Evolutionary conservation across 1,140 invertebrate genomes (phyloP).

Genomic region (Lethrus apterus): DNA sequence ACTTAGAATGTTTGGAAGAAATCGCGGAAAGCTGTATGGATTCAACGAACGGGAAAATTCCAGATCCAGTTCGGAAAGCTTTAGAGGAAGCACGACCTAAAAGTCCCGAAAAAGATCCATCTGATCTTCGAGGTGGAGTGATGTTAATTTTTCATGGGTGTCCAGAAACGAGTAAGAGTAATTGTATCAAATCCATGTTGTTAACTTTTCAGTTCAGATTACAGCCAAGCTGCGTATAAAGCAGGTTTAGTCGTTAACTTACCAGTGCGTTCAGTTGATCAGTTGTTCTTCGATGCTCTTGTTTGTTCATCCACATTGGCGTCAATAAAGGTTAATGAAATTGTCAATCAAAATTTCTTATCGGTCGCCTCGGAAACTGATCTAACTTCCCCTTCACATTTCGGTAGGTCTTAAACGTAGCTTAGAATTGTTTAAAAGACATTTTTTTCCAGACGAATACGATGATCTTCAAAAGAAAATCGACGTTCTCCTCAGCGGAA

Average conservation of each 20-base stretch:
- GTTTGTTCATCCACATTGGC: slow-evolving; percentile 14
- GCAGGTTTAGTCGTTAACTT: slow-evolving; percentile 22
- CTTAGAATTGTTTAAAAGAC: slow-evolving; percentile 1
- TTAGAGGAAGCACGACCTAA: not conserved
- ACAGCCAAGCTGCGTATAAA: slow-evolving; percentile 27
- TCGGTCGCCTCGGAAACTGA: slow-evolving; percentile 10
- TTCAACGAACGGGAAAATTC: slow-evolving; percentile 4
- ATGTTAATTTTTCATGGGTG: slow-evolving; percentile 33
- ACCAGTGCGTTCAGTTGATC: slow-evolving; percentile 25
- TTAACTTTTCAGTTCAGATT: slow-evolving; percentile 20
- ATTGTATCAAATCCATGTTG: slow-evolving; percentile 5
- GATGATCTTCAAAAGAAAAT: slow-evolving; percentile 25
- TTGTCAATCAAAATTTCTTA: slow-evolving; percentile 23
- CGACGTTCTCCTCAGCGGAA: slow-evolving; percentile 16
- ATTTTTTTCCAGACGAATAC: slow-evolving; percentile 20
- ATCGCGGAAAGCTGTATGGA: not conserved
- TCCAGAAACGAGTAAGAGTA: slow-evolving; percentile 25
- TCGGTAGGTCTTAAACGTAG: not conserved
- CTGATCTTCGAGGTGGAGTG: slow-evolving; percentile 19
- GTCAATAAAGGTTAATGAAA: slow-evolving; percentile 24
- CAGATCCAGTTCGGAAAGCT: slow-evolving; percentile 13
- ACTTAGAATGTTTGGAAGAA: not conserved
- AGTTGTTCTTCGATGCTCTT: slow-evolving; percentile 28
- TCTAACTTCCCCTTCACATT: slow-evolving; percentile 6
- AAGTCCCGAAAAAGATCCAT: slow-evolving; percentile 12